phyloP scores from a whole-genome alignment of 2,888 invertebrate genomes.

The Monoplex corrugatus region DNA sequence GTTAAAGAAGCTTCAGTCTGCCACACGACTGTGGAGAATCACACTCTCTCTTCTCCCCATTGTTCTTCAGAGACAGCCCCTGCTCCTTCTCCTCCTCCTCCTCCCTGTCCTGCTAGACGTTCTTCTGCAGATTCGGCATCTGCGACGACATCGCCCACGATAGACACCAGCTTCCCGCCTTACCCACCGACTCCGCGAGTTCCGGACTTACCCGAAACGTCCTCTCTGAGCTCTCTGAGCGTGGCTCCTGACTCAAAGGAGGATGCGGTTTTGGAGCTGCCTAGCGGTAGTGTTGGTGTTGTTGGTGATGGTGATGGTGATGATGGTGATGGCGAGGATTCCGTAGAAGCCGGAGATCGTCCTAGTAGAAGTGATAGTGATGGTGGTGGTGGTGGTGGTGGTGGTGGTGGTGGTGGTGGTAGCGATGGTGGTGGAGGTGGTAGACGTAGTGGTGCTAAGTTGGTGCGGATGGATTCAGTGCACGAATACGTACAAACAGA shows the following conservation, averaged over 20 bases:
- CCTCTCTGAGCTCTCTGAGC: not conserved
- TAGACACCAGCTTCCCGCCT: not conserved
- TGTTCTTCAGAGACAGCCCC: too few species aligned
- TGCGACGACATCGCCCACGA: not conserved
- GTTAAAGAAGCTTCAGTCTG: too few species aligned
- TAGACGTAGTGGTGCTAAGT: not conserved
- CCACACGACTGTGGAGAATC: too few species aligned
- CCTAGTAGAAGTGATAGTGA: not conserved
- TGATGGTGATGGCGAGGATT: not conserved
- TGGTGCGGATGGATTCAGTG: not conserved
- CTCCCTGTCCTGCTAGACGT: too few species aligned
- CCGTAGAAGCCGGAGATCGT: not conserved
- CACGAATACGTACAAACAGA: too few species aligned
- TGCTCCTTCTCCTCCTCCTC: not conserved
- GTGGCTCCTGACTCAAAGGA: too few species aligned
- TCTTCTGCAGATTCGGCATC: not conserved
- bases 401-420: not conserved
- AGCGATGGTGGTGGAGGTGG: not conserved
- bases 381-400: not conserved
- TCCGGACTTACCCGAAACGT: not conserved
- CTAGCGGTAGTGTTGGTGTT: too few species aligned
- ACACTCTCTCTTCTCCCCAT: too few species aligned
- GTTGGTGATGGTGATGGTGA: too few species aligned
- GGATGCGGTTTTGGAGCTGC: too few species aligned
- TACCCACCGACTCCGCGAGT: not conserved